Conservation (phyloP, 2,888 invertebrate genomes). For the Sarcophaga carnaria region DNA sequence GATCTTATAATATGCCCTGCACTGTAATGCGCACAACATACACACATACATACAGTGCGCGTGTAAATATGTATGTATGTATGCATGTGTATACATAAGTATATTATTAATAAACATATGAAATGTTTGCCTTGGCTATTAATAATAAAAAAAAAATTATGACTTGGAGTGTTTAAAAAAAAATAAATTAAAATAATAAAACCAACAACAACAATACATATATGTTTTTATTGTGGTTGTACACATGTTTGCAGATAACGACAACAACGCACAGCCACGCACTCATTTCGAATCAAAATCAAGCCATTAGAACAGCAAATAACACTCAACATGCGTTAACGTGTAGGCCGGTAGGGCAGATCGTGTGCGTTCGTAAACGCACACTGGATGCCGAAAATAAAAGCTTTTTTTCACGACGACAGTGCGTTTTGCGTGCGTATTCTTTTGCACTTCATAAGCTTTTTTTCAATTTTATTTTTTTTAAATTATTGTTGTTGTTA, state of each 20-base stretch:
- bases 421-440: constrained; percentile 61
- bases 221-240: constrained; percentile 7
- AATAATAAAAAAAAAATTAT: background rate
- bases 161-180: background rate
- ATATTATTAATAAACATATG: constrained; percentile 13
- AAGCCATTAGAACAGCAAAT: background rate
- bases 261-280: constrained; percentile 9
- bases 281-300: background rate
- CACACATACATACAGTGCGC: background rate
- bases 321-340: constrained; percentile 32
- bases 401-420: constrained; percentile 25
- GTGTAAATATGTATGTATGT: too few species aligned
- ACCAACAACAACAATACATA: constrained; percentile 10
- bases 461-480: background rate
- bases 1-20: background rate
- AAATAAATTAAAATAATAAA: constrained; percentile 11
- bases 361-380: constrained; percentile 12
- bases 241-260: constrained; percentile 57
- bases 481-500: background rate
- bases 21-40: constrained; percentile 16
- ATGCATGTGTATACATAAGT: too few species aligned
- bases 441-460: constrained; percentile 61
- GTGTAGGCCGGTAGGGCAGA: constrained; percentile 33
- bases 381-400: constrained; percentile 16
- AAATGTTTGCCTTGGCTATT: constrained; percentile 16